Evolutionary conservation across 2,113 vertebrate genomes (phyloP).

Genomic region (Oplegnathus fasciatus): DNA sequence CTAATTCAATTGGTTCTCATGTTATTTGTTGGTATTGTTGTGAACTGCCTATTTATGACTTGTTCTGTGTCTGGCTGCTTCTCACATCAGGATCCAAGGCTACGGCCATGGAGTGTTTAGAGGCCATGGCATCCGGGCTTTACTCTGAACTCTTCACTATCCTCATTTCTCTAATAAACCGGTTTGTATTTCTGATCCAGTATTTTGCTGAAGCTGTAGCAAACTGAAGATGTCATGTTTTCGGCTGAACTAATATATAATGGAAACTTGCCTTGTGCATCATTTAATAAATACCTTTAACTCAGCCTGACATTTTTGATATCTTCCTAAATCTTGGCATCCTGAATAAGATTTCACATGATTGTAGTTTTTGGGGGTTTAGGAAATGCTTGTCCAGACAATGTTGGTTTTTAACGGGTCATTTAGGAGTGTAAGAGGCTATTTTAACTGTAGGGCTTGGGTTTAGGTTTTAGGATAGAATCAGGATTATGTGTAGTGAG

Average conservation of each 20-base stretch:
- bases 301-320: background rate
- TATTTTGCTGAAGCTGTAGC: background rate
- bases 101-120: slow-evolving; percentile 93
- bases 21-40: slow-evolving; percentile 25
- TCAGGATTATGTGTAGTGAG: background rate
- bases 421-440: too few relatives aligned
- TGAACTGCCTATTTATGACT: slow-evolving; percentile 28
- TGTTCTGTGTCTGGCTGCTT: slow-evolving; percentile 33
- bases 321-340: background rate
- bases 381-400: background rate
- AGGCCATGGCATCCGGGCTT: slow-evolving; percentile 91
- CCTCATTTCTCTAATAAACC: slow-evolving; percentile 94
- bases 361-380: background rate
- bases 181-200: slow-evolving; percentile 80
- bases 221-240: background rate
- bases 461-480: background rate
- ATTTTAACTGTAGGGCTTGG: background rate
- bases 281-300: background rate
- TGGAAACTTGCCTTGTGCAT: background rate
- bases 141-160: slow-evolving; percentile 95
- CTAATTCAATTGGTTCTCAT: background rate
- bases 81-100: slow-evolving; percentile 87
- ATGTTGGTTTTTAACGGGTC: background rate
- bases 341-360: background rate
- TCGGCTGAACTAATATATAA: background rate